Conservation (phyloP, 2,113 vertebrate genomes). For the Myiozetetes cayanensis region DNA sequence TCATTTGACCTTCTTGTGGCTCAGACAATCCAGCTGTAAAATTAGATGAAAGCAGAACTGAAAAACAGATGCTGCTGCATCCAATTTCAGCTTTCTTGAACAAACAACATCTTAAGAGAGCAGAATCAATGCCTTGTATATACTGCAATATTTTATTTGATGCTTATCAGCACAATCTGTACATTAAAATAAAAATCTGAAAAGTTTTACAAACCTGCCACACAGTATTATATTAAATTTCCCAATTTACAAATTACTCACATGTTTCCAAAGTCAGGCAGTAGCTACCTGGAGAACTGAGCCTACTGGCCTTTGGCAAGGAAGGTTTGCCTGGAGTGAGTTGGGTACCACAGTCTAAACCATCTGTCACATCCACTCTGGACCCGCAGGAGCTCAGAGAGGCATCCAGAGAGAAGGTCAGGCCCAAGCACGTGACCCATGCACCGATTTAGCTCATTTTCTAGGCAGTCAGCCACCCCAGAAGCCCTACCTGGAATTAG, state of each 20-base stretch:
- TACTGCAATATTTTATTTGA: not conserved
- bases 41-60: constrained; percentile 67
- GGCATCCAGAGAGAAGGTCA: not conserved
- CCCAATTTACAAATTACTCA: not conserved
- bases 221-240: not conserved
- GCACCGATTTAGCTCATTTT: not conserved
- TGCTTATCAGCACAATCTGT: not conserved
- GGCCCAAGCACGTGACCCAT: not conserved
- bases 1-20: constrained; percentile 54
- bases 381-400: not conserved
- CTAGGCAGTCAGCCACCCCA: not conserved
- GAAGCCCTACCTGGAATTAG: not conserved
- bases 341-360: not conserved
- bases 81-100: constrained; percentile 35
- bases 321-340: not conserved
- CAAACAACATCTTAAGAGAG: constrained; percentile 29
- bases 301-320: not conserved
- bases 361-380: not conserved
- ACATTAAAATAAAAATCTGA: not conserved
- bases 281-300: not conserved
- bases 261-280: not conserved
- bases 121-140: not conserved
- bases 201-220: not conserved
- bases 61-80: constrained; percentile 58
- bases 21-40: constrained; percentile 66